Base-by-base conservation (phyloP, 2,888 invertebrate genomes). In the Agrochola lychnidis region DNA sequence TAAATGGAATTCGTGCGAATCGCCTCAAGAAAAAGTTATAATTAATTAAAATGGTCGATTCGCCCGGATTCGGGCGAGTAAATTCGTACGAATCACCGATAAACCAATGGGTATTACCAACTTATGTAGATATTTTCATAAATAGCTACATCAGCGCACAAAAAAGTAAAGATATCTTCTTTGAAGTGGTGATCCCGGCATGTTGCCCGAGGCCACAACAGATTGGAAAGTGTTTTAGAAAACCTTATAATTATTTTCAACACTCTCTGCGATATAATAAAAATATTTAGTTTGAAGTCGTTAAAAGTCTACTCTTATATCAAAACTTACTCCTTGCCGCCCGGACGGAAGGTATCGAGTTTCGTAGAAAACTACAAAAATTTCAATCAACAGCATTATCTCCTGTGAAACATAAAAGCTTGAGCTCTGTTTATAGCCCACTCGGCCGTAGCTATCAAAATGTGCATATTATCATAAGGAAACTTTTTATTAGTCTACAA, bases 311-410 rank as follows among this genome's bases (percentile, higher is more conserved):
- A 36, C 22, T 70, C 19, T 48, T 51, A 53, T 19, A 16, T 63
- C 25, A 59, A 63, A 69, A 48, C 4, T 40, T 62, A 70, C 62
- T 70, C n/a, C 51, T 62, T 14, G 30, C 6, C 22, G 30, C 0
- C 40, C 67, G 57, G 56, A 40, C 45, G 76, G 59, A 64, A 80
- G 30, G 22, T 63, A 73, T 83, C 76, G 42, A 59, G 59, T 79
- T 68, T 59, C 71, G 25, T 16, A 61, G 64, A 76, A 77, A 66
- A 25, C 61, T 69, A 45, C 59, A 25, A 56, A 76, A 62, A 48
- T 76, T 64, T 67, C 57, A 76, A 76, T 72, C 70, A 78, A 70
- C 82, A 68, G 42, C 19, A 66, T 63, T 73, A 76, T 74, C 61
- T 72, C 12, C 14, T 22, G 25, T 14, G 53, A 40, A 76, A 73